These are phyloP conservation scores for Istiophorus platypterus DNA, from an alignment of 2,113 vertebrate species.

Conservation along the genomic window DNA sequence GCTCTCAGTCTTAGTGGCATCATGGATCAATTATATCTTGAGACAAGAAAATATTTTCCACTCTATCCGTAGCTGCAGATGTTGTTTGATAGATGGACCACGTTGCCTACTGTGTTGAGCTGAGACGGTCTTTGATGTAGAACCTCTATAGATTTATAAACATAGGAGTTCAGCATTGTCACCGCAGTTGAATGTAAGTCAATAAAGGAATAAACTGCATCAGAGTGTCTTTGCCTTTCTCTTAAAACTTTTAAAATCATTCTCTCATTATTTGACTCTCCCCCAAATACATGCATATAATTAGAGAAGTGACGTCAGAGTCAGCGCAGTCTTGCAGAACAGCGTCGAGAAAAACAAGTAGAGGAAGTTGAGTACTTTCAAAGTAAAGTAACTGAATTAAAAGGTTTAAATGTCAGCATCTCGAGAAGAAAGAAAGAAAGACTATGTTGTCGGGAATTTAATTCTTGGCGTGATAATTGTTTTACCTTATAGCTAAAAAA, in stretches of 20 bases:
- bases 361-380: constrained; percentile 37
- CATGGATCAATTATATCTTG: constrained; percentile 43
- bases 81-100: constrained; percentile 37
- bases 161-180: constrained; percentile 4
- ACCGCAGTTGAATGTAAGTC: constrained; percentile 4
- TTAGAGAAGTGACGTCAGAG: constrained; percentile 50
- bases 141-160: constrained; percentile 29
- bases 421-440: too few relatives aligned
- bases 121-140: constrained; percentile 38
- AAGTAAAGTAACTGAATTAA: constrained; percentile 34
- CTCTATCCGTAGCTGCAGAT: constrained; percentile 13
- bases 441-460: too few relatives aligned
- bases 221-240: background rate
- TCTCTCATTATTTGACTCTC: background rate
- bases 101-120: constrained; percentile 21
- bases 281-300: constrained; percentile 14
- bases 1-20: constrained; percentile 29
- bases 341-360: background rate
- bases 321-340: background rate
- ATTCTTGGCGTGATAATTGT: too few relatives aligned
- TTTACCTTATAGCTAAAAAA: background rate
- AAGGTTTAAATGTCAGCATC: background rate
- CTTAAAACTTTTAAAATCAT: background rate
- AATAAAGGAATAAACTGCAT: constrained; percentile 42
- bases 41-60: constrained; percentile 13